Evolutionary conservation across 2,888 invertebrate genomes (phyloP).

Genomic region (Ferdinandea cuprea): DNA sequence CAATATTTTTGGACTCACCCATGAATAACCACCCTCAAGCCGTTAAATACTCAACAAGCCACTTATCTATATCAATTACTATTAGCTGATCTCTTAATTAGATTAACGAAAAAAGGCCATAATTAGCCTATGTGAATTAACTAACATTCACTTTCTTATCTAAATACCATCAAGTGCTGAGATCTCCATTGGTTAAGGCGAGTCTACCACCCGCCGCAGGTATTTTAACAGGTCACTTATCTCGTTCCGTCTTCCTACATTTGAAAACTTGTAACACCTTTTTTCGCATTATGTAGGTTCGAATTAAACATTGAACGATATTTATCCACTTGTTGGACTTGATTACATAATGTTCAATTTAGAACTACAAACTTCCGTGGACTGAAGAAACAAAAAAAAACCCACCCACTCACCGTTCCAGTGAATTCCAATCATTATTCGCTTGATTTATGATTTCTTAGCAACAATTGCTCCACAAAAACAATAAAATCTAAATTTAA

Average conservation of each 20-base stretch:
- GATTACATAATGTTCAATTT: constrained; percentile 42
- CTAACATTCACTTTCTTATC: neutral
- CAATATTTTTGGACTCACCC: too few species aligned
- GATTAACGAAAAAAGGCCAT: too few species aligned
- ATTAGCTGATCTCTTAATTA: too few species aligned
- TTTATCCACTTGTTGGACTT: too few species aligned
- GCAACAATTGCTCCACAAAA: constrained; percentile 29
- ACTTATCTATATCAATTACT: too few species aligned
- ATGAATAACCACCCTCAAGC: too few species aligned
- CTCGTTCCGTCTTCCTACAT: neutral
- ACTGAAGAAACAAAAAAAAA: neutral
- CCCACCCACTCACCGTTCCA: constrained; percentile 46
- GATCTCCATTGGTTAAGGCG: neutral
- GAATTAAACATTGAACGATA: too few species aligned
- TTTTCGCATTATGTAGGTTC: constrained; percentile 6
- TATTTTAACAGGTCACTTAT: neutral
- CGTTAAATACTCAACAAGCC: too few species aligned
- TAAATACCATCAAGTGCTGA: neutral
- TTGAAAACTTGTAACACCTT: neutral
- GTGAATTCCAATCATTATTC: constrained; percentile 31
- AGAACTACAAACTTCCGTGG: constrained; percentile 51
- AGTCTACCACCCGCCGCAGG: neutral
- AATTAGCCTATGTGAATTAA: too few species aligned
- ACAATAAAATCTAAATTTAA: constrained; percentile 28
- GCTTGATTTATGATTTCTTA: constrained; percentile 50